Conservation (phyloP, 2,797 vertebrate genomes). For the Sparidentex hasta region DNA sequence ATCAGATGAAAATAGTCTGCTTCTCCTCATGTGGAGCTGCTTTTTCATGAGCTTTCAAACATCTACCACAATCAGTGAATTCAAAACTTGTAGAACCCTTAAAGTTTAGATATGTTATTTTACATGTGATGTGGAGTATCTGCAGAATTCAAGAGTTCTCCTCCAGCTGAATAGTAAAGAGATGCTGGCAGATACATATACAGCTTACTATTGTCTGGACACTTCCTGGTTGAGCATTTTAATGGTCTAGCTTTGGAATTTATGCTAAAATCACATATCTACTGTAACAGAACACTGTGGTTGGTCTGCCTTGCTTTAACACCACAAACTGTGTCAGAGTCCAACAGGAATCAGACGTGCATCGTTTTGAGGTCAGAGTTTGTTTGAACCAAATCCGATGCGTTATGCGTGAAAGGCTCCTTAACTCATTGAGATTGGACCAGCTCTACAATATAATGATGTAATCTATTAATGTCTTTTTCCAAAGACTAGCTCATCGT, state of each 20-base stretch:
- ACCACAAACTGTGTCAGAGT: not conserved
- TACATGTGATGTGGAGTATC: not conserved
- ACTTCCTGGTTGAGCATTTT: not conserved
- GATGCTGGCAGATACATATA: not conserved
- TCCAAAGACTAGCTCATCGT: not conserved
- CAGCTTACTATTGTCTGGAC: not conserved
- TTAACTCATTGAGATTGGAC: not conserved
- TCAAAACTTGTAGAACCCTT: constrained; percentile 2
- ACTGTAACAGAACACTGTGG: too few species aligned
- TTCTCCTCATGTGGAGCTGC: constrained; percentile 33
- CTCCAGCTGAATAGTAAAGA: not conserved
- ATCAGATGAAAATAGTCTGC: constrained; percentile 41
- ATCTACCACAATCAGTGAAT: not conserved
- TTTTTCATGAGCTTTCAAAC: constrained; percentile 18
- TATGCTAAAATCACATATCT: not conserved
- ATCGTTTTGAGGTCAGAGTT: not conserved
- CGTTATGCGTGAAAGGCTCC: not conserved
- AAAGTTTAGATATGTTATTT: not conserved
- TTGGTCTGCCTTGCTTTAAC: not conserved
- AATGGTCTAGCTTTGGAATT: not conserved
- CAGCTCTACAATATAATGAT: not conserved
- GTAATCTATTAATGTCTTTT: constrained; percentile 4
- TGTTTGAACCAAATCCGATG: not conserved
- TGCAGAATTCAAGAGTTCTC: not conserved
- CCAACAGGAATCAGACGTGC: not conserved